Conservation (phyloP, 2,113 vertebrate genomes). For the Shinisaurus crocodilurus region DNA sequence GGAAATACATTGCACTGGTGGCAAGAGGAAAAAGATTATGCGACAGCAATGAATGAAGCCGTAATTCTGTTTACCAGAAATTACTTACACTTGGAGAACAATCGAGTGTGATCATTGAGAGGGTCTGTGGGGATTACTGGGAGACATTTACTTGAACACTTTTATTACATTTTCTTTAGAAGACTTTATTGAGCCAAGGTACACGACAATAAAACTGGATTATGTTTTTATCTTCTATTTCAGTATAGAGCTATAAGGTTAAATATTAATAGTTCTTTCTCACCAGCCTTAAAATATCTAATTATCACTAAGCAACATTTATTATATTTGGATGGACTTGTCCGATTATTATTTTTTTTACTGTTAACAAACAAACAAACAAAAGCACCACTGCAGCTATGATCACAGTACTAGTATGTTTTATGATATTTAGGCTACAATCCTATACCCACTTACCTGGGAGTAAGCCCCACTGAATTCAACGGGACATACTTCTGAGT, state of each 20-base stretch:
- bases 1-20: conserved; percentile 61
- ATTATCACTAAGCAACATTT: conserved; percentile 16
- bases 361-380: not conserved
- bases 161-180: conserved; percentile 65
- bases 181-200: conserved; percentile 55
- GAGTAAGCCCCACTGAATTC: not conserved
- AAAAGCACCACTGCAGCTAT: not conserved
- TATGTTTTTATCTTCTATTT: conserved; percentile 49
- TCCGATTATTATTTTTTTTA: not conserved
- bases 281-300: conserved; percentile 14
- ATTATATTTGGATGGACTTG: not conserved
- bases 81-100: conserved; percentile 60
- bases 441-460: not conserved
- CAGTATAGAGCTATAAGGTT: conserved; percentile 45
- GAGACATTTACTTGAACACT: conserved; percentile 58
- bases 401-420: not conserved
- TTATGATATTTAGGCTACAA: not conserved
- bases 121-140: conserved; percentile 55
- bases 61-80: conserved; percentile 67
- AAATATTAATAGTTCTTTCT: conserved; percentile 43
- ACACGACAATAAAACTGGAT: conserved; percentile 54
- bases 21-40: conserved; percentile 61
- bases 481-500: too few relatives aligned
- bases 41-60: conserved; percentile 61
- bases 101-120: conserved; percentile 56